Base-by-base conservation (phyloP, 2,113 vertebrate genomes). In the Scalopus aquaticus region DNA sequence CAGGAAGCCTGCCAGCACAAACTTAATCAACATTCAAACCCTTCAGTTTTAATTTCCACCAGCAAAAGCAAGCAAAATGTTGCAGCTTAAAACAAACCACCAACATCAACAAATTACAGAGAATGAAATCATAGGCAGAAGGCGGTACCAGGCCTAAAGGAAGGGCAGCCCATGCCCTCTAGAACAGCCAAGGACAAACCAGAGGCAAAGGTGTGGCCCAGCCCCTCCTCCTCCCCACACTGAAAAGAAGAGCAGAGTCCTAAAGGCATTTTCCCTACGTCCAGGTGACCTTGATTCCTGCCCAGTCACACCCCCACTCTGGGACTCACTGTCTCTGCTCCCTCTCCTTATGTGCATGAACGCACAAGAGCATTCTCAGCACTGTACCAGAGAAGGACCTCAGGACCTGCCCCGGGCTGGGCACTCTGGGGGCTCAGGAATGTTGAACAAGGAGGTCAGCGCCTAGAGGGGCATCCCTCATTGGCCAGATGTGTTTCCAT, bases 11-110 rank as follows among this genome's bases (percentile, higher is more conserved):
- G 8, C 91, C 95, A 79, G 93, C 96, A n/a, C 74, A 77, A 94
- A 94, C 83, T 83, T 96, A 94, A 91, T 96, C 90, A 94, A 93
- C 93, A 24, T 3, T 95, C 96, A 89, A 58, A 93, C 70, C 87
- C 92, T 97, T 97, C 94, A 1, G 0, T 97, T 97, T 97, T 97
- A 86, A 97, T 97, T 97, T 97, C 74, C 44, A 0, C 93, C 96
- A 89, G 91, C 83, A 96, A 86, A 94, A 96, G 42, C 95, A 95
- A 81, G 90, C 80, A 3, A 91, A 39, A 91, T 62, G 24, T 89
- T 77, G 72, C 83, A 69, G 69, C 58, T 92, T 95, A 8, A 82
- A 88, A 87, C 60, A 89, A 72, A n/a, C 54, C 54, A 22, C 54
- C 20, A 56, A 30, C 67, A 86, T 65, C 37, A 73, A 51, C 17